phyloP scores from a whole-genome alignment of 2,113 vertebrate species.

The Mellivora capensis region DNA sequence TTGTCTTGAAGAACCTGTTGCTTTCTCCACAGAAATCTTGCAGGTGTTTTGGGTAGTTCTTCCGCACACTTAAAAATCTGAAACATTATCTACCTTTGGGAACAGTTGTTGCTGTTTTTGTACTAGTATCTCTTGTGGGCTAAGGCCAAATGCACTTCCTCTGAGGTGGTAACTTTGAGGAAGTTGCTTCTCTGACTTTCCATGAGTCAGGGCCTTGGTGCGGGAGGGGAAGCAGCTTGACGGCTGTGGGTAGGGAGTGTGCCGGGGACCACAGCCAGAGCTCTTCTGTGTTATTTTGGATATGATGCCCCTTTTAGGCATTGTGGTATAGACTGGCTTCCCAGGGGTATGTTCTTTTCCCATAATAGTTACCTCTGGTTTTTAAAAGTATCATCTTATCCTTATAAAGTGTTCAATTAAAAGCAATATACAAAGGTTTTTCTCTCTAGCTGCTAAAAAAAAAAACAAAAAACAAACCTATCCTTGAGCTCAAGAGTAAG shows the following conservation, averaged over 20 bases:
- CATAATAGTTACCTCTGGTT: background rate
- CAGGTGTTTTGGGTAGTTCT: background rate
- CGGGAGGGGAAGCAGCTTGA: slow-evolving; percentile 86
- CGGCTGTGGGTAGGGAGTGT: slow-evolving; percentile 82
- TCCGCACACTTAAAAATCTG: background rate
- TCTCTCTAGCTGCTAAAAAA: background rate
- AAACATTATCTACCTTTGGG: slow-evolving; percentile 44
- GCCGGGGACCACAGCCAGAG: slow-evolving; percentile 82
- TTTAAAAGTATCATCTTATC: background rate
- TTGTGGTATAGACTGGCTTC: background rate
- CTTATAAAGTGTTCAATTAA: background rate
- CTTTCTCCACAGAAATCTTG: background rate
- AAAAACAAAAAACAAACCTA: background rate
- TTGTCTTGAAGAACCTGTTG: background rate
- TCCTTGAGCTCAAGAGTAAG: background rate
- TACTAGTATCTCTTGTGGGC: slow-evolving; percentile 63
- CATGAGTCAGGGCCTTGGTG: slow-evolving; percentile 80
- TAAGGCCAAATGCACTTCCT: slow-evolving; percentile 79
- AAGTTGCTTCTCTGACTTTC: slow-evolving; percentile 82
- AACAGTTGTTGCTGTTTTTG: slow-evolving; percentile 72
- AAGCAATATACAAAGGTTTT: background rate
- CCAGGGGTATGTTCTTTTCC: background rate
- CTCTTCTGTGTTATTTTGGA: slow-evolving; percentile 54
- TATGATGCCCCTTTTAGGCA: background rate
- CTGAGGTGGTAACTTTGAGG: slow-evolving; percentile 81